A percentile compares a stretch with the other conserved stretches of the same genome.
Conservation (phyloP, 2,113 vertebrate species). For the Menura novaehollandiae region DNA sequence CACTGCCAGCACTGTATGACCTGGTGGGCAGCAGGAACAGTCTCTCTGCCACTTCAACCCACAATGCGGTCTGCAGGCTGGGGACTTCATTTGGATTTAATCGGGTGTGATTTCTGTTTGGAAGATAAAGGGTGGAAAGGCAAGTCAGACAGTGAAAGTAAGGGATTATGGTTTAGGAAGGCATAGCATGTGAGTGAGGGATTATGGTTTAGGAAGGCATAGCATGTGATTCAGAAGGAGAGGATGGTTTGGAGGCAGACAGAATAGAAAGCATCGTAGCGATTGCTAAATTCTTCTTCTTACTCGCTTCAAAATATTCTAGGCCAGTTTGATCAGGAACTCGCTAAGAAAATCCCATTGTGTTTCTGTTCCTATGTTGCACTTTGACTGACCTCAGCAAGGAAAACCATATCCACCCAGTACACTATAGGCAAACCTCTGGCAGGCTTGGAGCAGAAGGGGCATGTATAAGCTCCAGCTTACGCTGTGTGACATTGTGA, state of each 20-base stretch:
- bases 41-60: neutral
- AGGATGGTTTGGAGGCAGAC: neutral
- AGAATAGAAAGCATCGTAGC: neutral
- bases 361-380: neutral
- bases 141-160: neutral
- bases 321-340: neutral
- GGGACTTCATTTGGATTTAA: neutral
- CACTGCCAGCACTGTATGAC: fast-evolving
- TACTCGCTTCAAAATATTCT: neutral
- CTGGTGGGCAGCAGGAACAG: neutral
- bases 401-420: neutral
- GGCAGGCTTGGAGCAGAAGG: neutral
- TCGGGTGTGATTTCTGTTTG: neutral
- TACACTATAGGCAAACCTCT: neutral
- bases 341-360: neutral
- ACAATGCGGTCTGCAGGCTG: fast-evolving
- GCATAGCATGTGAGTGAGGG: neutral
- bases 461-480: neutral
- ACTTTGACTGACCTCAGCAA: neutral
- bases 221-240: neutral
- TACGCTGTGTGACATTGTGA: neutral
- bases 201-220: neutral
- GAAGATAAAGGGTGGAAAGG: neutral
- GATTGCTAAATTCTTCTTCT: neutral
- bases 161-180: neutral